Evolutionary conservation across 1,140 invertebrate species (phyloP), one percentile per base, ranked within the genome.

Genomic region (Glomeris maerens): DNA sequence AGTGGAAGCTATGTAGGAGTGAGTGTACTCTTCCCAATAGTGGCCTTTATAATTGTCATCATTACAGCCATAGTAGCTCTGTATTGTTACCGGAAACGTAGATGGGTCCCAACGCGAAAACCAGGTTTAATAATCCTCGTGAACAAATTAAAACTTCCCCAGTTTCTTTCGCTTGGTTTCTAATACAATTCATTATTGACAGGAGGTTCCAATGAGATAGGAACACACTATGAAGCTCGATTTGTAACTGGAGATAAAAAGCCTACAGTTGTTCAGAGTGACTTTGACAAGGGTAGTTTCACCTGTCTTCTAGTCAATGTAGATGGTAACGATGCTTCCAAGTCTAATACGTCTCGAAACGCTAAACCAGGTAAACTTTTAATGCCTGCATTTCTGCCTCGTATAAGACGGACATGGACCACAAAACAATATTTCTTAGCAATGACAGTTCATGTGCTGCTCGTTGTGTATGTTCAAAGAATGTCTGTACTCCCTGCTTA

Each of bases 1-100:
- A 93, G 31, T 36, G 31, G 31, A 36, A 36, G 10, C 10, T 10
- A 17, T 17, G 10, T 42, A 21, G 40, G 25, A 68, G 75, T 91
- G 59, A 89, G 91, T 74, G 78, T 94, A 61, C 83, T 93, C 70
- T 84, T 94, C 57, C 90, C 91, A n/a, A 82, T 92, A 56, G 82
- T 86, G 60, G 86, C 85, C 52, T 85, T 86, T 54, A 74, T 90
- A 52, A 77, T 92, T 59, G 82, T 92, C 68, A 87, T 92, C 69
- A 85, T 92, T 63, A 80, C 90, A 66, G 83, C 85, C 57, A 82
- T 93, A 63, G 82, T 89, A 66, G 83, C 93, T 64, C 83, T 90
- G 62, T 89, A 84, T 75, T 83, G 87, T 61, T 77, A 89, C 52
- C 78, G 78, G 60, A 52, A 52, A 45, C 56, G 56, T 17, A 36